These are phyloP conservation scores for Acomys russatus DNA, from an alignment of 2,797 vertebrate genomes.

Conservation along the genomic window DNA sequence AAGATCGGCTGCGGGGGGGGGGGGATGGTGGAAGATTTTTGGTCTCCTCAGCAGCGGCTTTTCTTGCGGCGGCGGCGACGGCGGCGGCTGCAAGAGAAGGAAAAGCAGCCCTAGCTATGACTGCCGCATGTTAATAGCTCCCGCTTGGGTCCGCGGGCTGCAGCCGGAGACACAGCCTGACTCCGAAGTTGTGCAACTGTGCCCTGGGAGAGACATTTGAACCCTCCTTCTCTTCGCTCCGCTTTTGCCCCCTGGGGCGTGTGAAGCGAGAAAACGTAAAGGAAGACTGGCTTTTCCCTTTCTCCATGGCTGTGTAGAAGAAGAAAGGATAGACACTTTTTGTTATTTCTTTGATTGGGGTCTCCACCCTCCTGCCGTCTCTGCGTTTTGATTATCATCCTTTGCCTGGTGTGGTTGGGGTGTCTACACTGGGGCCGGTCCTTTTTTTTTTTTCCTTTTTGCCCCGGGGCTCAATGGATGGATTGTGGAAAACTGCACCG, in stretches of 20 bases:
- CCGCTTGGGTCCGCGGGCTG: constrained; percentile 70
- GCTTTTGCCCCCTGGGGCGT: constrained; percentile 63
- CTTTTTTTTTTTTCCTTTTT: background rate
- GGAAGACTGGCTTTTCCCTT: constrained; percentile 9
- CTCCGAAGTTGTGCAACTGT: constrained; percentile 88
- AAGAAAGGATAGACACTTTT: constrained; percentile 78
- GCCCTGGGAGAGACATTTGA: constrained; percentile 83
- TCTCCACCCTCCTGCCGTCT: constrained; percentile 71
- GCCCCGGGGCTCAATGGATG: constrained; percentile 82
- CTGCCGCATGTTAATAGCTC: constrained; percentile 80
- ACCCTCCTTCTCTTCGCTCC: constrained; percentile 70
- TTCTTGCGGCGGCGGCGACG: constrained; percentile 76
- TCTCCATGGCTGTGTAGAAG: constrained; percentile 70
- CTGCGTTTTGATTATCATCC: background rate
- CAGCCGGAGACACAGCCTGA: constrained; percentile 75
- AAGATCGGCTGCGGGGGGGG: constrained; percentile 85
- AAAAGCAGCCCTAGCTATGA: constrained; percentile 80
- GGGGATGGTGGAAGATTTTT: constrained; percentile 86
- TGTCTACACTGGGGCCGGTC: constrained; percentile 38
- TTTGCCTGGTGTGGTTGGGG: constrained; percentile 38
- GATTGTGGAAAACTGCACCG: constrained; percentile 85
- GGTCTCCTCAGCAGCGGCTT: constrained; percentile 84
- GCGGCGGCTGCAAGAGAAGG: constrained; percentile 62
- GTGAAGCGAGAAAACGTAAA: constrained; percentile 63
- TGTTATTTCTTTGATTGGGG: constrained; percentile 59